These are phyloP conservation scores for Eupsilia transversa DNA, from an alignment of 2,888 invertebrate species.

Conservation along the genomic window DNA sequence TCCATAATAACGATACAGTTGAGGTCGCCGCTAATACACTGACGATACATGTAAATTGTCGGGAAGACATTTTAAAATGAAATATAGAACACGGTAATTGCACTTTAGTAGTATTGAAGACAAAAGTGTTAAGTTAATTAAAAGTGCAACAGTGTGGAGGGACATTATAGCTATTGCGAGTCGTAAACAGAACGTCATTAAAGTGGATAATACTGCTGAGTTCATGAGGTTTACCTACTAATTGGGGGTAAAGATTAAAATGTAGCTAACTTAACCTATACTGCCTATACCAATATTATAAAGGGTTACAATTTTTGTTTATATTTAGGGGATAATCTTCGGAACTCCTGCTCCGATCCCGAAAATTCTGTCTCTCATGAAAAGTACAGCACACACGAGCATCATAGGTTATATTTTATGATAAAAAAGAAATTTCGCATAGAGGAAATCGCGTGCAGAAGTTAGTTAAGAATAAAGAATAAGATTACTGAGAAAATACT, in stretches of 20 bases:
- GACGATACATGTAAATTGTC: slow-evolving; percentile 16
- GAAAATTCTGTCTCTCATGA: too few relatives aligned
- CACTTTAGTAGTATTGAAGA: background rate
- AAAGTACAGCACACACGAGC: too few relatives aligned
- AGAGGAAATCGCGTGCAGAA: background rate
- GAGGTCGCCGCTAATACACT: background rate
- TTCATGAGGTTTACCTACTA: background rate
- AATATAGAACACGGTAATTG: slow-evolving; percentile 1
- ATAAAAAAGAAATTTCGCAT: too few relatives aligned
- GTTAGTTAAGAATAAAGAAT: background rate
- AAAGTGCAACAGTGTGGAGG: background rate
- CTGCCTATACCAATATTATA: too few relatives aligned
- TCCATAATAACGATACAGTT: slow-evolving; percentile 8
- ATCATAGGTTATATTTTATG: too few relatives aligned
- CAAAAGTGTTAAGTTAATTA: slow-evolving; percentile 10
- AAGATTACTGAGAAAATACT: background rate
- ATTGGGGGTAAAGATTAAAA: background rate
- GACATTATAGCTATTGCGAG: background rate
- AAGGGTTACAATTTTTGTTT: too few relatives aligned
- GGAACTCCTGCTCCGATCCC: too few relatives aligned
- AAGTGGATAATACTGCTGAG: background rate
- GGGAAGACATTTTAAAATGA: slow-evolving; percentile 3
- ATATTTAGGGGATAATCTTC: too few relatives aligned
- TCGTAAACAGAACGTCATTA: background rate
- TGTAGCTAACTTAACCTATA: background rate